Conservation (phyloP, 2,888 invertebrate genomes). For the Caenorhabditis sp. region DNA sequence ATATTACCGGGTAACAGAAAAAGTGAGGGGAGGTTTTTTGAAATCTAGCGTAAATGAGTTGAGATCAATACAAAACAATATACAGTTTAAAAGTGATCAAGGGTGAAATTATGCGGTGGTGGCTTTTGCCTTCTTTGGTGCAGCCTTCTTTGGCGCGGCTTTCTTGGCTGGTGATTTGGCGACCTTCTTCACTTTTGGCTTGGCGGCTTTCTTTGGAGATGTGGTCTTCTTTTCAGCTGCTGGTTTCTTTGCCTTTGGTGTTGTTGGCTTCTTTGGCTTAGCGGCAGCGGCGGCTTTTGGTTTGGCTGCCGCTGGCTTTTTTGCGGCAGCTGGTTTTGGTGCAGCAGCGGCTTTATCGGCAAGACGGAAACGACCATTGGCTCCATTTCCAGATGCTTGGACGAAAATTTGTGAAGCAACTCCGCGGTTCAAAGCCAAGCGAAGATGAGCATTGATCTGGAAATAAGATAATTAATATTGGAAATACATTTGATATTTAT, state of each 20-base stretch:
- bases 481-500: background rate
- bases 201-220: constrained; percentile 45
- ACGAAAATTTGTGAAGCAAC: constrained; percentile 71
- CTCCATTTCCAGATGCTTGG: constrained; percentile 66
- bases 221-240: constrained; percentile 51
- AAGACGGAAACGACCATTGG: constrained; percentile 58
- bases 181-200: constrained; percentile 36
- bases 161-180: constrained; percentile 28
- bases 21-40: background rate
- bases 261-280: constrained; percentile 11
- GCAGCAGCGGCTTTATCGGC: constrained; percentile 31
- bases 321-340: constrained; percentile 18
- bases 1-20: no score
- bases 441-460: constrained; percentile 72
- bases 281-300: constrained; percentile 20
- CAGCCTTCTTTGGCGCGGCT: constrained; percentile 14
- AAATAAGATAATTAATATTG: background rate
- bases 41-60: no score
- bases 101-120: background rate
- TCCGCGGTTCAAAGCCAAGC: constrained; percentile 72
- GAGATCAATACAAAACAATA: background rate
- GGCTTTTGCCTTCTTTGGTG: background rate
- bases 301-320: background rate
- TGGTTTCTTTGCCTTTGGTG: no score
- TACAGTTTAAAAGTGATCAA: background rate